phyloP scores from a whole-genome alignment of 2,797 vertebrate species.

The Squalus acanthias region DNA sequence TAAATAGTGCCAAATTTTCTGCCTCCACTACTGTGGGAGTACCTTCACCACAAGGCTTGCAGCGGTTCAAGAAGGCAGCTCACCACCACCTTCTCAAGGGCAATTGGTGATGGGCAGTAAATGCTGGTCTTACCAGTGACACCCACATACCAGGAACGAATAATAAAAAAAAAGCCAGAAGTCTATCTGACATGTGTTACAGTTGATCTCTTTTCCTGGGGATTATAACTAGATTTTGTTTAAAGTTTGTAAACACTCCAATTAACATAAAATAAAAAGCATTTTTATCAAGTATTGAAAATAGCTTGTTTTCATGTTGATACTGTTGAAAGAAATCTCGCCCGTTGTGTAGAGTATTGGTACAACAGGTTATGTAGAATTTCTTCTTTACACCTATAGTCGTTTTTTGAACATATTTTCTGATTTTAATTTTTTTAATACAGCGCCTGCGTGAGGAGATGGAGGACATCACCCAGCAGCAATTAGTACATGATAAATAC shows the following conservation, averaged over 20 bases:
- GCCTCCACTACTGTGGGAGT: background rate
- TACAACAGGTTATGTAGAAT: background rate
- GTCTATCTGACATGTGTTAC: background rate
- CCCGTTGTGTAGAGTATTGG: background rate
- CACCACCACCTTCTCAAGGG: no score
- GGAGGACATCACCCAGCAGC: slow-evolving; percentile 98
- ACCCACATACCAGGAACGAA: no score
- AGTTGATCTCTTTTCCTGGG: background rate
- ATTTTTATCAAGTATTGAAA: background rate
- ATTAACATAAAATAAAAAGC: background rate
- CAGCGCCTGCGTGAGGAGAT: slow-evolving; percentile 96
- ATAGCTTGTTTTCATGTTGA: background rate
- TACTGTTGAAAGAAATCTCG: background rate
- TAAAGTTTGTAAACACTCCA: background rate
- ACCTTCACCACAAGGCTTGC: no score
- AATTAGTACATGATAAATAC: slow-evolving; percentile 94
- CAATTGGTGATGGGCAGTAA: no score
- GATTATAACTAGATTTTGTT: background rate
- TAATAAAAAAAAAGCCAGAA: background rate
- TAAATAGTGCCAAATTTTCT: background rate
- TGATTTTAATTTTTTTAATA: background rate
- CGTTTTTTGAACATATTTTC: background rate
- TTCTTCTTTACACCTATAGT: background rate
- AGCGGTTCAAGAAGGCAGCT: no score
- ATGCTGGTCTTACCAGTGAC: no score